A percentile compares a stretch with the other conserved stretches of the same genome.
Evolutionary conservation across 2,888 invertebrate species (phyloP).

Genomic region (Brenthis hecate): DNA sequence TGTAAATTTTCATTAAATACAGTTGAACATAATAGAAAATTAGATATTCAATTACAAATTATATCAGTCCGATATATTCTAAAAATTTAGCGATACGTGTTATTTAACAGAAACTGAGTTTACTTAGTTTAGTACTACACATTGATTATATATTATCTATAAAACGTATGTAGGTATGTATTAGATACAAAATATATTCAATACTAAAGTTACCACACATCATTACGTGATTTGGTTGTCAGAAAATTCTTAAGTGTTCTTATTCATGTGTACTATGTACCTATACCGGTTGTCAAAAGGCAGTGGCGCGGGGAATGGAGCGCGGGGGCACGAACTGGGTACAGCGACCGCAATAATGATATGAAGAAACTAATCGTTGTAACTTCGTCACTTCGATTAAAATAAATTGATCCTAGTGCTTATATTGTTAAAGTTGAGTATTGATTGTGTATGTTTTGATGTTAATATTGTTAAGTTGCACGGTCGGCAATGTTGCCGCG

Average conservation of each 20-base stretch:
- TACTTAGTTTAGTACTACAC: no score
- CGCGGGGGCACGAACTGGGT: constrained; percentile 59
- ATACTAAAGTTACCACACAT: constrained; percentile 28
- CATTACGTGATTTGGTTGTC: constrained; percentile 75
- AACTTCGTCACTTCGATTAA: neutral
- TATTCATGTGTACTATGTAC: constrained; percentile 55
- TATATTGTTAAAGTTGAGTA: constrained; percentile 4
- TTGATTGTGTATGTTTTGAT: constrained; percentile 12
- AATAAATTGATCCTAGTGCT: constrained; percentile 15
- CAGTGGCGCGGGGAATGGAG: constrained; percentile 49
- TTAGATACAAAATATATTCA: constrained; percentile 36
- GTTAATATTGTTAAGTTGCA: constrained; percentile 22
- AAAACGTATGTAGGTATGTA: neutral
- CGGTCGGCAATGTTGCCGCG: constrained; percentile 53
- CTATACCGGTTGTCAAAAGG: constrained; percentile 74
- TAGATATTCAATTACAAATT: no score
- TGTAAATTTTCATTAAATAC: no score
- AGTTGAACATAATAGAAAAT: no score
- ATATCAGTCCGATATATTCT: no score
- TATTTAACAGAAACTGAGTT: no score
- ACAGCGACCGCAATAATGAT: constrained; percentile 76
- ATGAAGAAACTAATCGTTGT: constrained; percentile 2
- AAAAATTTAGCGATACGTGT: no score
- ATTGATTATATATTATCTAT: constrained; percentile 11
- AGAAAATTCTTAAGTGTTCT: constrained; percentile 73